Base-by-base conservation (phyloP, 2,888 invertebrate species). In the Eudasyphora cyanicolor region DNA sequence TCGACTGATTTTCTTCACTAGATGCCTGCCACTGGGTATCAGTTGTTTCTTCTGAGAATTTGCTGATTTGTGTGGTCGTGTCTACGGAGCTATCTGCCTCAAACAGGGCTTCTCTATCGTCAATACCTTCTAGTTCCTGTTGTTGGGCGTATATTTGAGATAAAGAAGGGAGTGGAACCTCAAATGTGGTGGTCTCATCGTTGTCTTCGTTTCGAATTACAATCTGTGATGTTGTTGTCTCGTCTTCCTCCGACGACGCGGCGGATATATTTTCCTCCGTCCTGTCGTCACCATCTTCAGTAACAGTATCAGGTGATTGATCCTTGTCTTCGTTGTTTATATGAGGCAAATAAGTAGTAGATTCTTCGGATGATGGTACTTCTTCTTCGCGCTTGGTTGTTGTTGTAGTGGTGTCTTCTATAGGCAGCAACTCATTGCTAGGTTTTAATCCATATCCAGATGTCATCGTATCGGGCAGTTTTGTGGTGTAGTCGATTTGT, bases 61-160 rank as follows among this genome's bases (percentile, higher is more conserved):
- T 10, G 7, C 17, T 67, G 14, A 60, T 24, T 38, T 75, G 10
- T 0, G 78, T 84, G 29, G 83, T 78, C 0, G 75, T 76, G 24
- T 81, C 77, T 12, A 54, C 0, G 0, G 57, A 35, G 27, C 70
- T 77, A 4, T 85, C 57, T 0, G 57, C 75, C 29, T 89, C 86
- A 85, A 87, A 87, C 27, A 86, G 69, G 32, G 86, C 80, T 57
- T 87, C 87, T 77, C 85, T 86, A 21, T 87, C 87, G 14, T 87
- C 87, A 62, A 87, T 85, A 49, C 87, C 82, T 74, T 89, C 86
- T 38, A 60, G 21, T 1, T 60, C 21, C 17, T 90, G 90, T 27
- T 89, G 87, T 75, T 89, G 88, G 17, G 86, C 88, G 83, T 88
- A 87, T 64, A 88, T 88, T 82, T 88, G 83, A 4, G 89, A 86